Conservation (phyloP, 2,797 vertebrate species). For the Helarctos malayanus region DNA sequence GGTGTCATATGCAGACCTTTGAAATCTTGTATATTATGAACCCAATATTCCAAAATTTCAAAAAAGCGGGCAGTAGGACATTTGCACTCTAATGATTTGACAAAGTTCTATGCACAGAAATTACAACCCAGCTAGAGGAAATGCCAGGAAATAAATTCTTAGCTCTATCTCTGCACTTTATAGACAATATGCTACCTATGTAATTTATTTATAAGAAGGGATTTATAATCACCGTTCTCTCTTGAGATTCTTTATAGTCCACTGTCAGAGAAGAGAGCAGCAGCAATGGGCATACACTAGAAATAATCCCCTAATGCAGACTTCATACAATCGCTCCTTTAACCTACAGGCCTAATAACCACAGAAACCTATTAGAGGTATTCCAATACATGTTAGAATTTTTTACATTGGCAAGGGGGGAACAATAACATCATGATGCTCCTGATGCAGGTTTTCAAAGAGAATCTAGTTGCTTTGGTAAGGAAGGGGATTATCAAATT, state of each 20-base stretch:
- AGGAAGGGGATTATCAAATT: not conserved
- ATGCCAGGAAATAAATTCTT: not conserved
- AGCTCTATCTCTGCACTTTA: not conserved
- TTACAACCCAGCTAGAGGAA: conserved; percentile 45
- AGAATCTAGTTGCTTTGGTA: not conserved
- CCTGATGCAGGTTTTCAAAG: conserved; percentile 40
- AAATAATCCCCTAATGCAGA: not conserved
- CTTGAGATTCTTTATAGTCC: not conserved
- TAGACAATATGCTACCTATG: not conserved
- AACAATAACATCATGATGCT: not conserved
- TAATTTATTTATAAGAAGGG: not conserved
- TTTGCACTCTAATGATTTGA: not conserved
- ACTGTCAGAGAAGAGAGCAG: not conserved
- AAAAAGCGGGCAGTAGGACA: not conserved
- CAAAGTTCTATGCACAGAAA: conserved; percentile 42
- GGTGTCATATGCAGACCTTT: not conserved
- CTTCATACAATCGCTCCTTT: not conserved
- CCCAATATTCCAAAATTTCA: not conserved
- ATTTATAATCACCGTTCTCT: not conserved
- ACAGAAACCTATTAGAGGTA: not conserved
- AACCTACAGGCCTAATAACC: not conserved
- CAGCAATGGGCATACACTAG: not conserved
- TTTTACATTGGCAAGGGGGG: not conserved
- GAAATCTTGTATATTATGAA: not conserved
- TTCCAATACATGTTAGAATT: not conserved